phyloP scores from a whole-genome alignment of 2,888 invertebrate species.

The Agonum fuliginosum region DNA sequence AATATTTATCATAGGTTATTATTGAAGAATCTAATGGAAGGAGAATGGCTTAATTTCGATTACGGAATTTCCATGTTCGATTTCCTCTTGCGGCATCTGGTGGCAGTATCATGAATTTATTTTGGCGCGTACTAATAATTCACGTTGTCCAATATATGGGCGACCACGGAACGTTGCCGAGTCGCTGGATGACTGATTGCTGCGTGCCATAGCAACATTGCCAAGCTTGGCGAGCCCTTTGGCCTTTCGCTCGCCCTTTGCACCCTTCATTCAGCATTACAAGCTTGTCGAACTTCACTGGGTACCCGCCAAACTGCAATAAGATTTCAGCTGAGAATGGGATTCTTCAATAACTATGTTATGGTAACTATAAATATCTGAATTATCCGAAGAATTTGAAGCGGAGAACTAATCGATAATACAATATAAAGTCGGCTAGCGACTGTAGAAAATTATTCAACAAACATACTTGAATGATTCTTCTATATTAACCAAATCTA shows the following conservation, averaged over 20 bases:
- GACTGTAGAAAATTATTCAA: too few species aligned
- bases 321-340: too few species aligned
- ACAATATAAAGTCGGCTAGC: too few species aligned
- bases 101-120: constrained; percentile 34
- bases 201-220: constrained; percentile 48
- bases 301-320: not conserved
- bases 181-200: constrained; percentile 52
- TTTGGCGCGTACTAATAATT: constrained; percentile 35
- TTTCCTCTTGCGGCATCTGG: not conserved
- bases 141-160: constrained; percentile 32
- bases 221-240: constrained; percentile 14
- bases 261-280: not conserved
- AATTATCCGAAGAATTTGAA: not conserved
- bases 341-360: not conserved
- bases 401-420: not conserved
- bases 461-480: too few species aligned
- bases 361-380: not conserved
- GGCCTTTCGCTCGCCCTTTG: constrained; percentile 24
- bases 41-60: constrained; percentile 17
- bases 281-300: not conserved
- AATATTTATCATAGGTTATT: too few species aligned
- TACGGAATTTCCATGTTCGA: constrained; percentile 37
- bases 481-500: too few species aligned
- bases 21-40: not conserved
- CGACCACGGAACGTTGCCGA: not conserved